Evolutionary conservation across 2,113 vertebrate genomes (phyloP).

Genomic region (Tupaia chinensis): DNA sequence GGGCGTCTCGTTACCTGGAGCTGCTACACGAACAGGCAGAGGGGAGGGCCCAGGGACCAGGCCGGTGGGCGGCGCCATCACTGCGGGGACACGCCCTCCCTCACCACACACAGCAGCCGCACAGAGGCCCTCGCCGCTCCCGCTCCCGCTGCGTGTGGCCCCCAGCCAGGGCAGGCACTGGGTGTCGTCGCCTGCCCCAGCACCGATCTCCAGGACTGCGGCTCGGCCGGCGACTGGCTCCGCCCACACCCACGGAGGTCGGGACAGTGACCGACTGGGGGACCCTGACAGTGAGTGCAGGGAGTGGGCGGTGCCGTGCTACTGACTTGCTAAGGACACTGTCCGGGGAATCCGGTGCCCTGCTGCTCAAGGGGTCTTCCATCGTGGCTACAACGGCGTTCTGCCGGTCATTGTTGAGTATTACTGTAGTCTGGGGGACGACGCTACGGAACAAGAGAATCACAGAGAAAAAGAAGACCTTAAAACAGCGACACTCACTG

Average conservation of each 20-base stretch:
- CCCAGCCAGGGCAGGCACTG: not conserved
- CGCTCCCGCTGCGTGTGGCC: not conserved
- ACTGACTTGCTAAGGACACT: constrained; percentile 98
- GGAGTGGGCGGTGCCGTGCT: constrained; percentile 23
- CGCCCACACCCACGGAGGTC: not conserved
- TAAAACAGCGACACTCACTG: constrained; percentile 61
- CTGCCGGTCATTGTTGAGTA: constrained; percentile 95
- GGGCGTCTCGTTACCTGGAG: not conserved
- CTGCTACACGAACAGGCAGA: not conserved
- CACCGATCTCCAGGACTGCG: not conserved
- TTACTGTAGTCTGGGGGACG: constrained; percentile 98
- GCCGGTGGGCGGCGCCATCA: not conserved
- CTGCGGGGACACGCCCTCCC: not conserved
- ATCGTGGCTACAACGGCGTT: constrained; percentile 91
- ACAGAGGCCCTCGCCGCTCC: not conserved
- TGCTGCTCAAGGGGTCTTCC: constrained; percentile 91
- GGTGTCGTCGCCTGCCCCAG: not conserved
- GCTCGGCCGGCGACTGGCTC: no score
- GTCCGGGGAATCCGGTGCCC: constrained; percentile 93
- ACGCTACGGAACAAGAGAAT: constrained; percentile 89
- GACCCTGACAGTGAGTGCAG: not conserved
- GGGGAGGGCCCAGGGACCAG: not conserved
- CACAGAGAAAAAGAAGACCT: constrained; percentile 77
- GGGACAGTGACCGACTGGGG: not conserved
- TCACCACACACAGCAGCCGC: not conserved